Percentiles rank a stretch among this genome's conserved stretches.
These are phyloP conservation scores for Ischnus inquisitorius DNA, from an alignment of 2,888 invertebrate species.

Conservation along the genomic window DNA sequence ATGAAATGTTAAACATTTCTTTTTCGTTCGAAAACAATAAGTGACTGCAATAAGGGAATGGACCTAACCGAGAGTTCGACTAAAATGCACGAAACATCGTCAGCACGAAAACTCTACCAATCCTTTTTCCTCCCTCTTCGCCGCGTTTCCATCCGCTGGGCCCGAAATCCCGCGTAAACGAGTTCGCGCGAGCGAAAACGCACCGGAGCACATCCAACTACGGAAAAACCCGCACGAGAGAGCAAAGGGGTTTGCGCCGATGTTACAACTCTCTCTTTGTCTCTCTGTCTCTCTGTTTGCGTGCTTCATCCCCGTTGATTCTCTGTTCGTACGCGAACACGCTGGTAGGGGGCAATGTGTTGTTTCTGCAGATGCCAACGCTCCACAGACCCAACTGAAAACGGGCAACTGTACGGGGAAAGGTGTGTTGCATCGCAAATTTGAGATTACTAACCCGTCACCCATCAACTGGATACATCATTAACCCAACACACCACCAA, in stretches of 20 bases:
- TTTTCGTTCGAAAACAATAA: no score
- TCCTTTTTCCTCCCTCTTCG: constrained; percentile 29
- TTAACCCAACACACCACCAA: no score
- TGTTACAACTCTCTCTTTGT: constrained; percentile 58
- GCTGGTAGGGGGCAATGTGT: no score
- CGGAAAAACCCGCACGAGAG: constrained; percentile 72
- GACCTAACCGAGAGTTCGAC: no score
- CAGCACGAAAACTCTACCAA: neutral
- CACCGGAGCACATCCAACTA: constrained; percentile 76
- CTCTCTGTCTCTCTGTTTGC: constrained; percentile 22
- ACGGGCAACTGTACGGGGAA: no score
- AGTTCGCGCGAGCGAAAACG: constrained; percentile 74
- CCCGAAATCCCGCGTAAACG: neutral
- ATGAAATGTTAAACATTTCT: no score
- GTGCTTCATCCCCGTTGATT: constrained; percentile 26
- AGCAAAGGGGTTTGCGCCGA: constrained; percentile 75
- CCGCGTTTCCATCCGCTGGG: constrained; percentile 11
- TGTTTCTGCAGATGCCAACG: no score
- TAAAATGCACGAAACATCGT: neutral
- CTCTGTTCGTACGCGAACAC: neutral
- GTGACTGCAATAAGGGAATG: no score
- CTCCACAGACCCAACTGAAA: no score
- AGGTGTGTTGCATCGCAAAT: no score
- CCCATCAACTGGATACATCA: no score
- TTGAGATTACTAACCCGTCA: no score